phyloP scores from a whole-genome alignment of 2,888 invertebrate genomes.

The Philopedon plagiatum region DNA sequence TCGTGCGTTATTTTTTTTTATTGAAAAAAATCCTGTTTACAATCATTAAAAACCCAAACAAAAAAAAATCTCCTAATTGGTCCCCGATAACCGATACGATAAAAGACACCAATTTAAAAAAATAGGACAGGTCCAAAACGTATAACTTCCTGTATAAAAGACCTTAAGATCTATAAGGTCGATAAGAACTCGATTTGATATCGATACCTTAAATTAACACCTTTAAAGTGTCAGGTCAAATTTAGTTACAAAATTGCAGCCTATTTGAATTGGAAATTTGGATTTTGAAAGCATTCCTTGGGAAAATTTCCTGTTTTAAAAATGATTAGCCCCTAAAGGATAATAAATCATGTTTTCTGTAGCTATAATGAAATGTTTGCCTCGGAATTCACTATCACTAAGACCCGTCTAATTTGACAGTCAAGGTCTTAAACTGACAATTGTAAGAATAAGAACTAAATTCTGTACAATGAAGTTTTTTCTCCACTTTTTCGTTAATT shows the following conservation, averaged over 20 bases:
- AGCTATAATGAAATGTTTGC: too few species aligned
- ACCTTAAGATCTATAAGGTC: slow-evolving; percentile 38
- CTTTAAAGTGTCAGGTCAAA: slow-evolving; percentile 41
- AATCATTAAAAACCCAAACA: slow-evolving; percentile 40
- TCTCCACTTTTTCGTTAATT: too few species aligned
- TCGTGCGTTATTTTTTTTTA: background rate
- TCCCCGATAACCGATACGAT: slow-evolving; percentile 44
- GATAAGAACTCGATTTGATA: slow-evolving; percentile 45
- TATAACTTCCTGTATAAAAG: slow-evolving; percentile 48
- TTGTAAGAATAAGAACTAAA: too few species aligned
- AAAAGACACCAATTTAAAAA: slow-evolving; percentile 50
- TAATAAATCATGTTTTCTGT: too few species aligned
- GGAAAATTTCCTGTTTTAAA: background rate
- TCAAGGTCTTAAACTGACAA: too few species aligned
- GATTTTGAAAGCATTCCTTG: background rate
- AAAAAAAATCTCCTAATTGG: slow-evolving; percentile 47
- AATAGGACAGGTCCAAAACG: slow-evolving; percentile 49
- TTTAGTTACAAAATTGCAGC: slow-evolving; percentile 32
- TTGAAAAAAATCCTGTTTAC: slow-evolving; percentile 35
- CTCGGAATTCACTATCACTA: too few species aligned
- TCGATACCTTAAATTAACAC: slow-evolving; percentile 51
- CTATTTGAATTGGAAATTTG: slow-evolving; percentile 43
- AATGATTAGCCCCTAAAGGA: too few species aligned
- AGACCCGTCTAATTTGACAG: too few species aligned
- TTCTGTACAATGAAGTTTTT: too few species aligned